Conservation (phyloP, 2,113 vertebrate species). For the Jacana jacana region DNA sequence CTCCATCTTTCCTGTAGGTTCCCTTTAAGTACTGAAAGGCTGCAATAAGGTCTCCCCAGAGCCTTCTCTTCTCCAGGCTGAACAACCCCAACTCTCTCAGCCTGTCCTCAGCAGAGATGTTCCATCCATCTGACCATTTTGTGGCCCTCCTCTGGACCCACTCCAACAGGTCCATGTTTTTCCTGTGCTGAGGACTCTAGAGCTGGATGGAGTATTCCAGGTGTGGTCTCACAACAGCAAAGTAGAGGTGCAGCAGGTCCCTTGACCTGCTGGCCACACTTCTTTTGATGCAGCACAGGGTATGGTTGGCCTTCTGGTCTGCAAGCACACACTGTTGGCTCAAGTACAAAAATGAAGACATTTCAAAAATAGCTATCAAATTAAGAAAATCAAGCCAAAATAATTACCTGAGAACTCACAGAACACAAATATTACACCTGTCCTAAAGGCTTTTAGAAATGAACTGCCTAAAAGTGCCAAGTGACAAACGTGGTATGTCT, state of each 20-base stretch:
- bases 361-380: background rate
- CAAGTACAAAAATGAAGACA: background rate
- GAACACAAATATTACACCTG: background rate
- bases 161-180: background rate
- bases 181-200: background rate
- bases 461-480: background rate
- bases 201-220: background rate
- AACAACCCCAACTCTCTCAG: background rate
- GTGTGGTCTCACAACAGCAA: background rate
- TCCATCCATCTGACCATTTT: background rate
- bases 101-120: background rate
- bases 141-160: background rate
- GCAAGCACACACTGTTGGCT: rapidly evolving
- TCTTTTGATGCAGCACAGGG: background rate
- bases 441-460: background rate
- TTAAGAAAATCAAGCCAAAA: background rate
- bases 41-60: background rate
- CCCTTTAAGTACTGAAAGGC: background rate
- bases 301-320: background rate
- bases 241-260: too few relatives aligned
- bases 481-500: background rate
- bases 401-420: background rate
- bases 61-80: background rate
- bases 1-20: background rate
- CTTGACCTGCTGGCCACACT: rapidly evolving